These are phyloP conservation scores for Schizopygopsis pylzovi DNA, from an alignment of 2,797 vertebrate species.

Conservation along the genomic window DNA sequence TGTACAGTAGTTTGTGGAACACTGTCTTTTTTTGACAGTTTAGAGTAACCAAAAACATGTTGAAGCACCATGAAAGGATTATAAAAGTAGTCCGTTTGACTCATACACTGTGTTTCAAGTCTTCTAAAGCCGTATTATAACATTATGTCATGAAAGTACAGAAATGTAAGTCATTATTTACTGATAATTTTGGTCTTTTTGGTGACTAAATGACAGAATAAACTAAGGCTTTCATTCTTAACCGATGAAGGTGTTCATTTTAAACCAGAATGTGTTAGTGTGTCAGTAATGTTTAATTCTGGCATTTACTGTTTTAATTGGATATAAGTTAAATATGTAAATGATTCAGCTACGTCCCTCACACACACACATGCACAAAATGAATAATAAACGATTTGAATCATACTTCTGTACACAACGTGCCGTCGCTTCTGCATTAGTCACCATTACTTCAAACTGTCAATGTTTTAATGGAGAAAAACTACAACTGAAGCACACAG, in stretches of 20 bases:
- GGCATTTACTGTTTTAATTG: conserved; percentile 34
- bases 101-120: not conserved
- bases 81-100: not conserved
- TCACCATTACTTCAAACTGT: conserved; percentile 21
- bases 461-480: conserved; percentile 36
- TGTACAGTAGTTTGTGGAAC: not conserved
- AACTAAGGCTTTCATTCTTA: not conserved
- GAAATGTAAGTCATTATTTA: not conserved
- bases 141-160: not conserved
- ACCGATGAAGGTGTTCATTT: not conserved
- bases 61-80: not conserved
- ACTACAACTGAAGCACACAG: conserved; percentile 30
- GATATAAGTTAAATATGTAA: conserved; percentile 45
- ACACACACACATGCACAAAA: conserved; percentile 30
- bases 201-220: not conserved
- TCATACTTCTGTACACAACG: conserved; percentile 1
- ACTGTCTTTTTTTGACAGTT: not conserved
- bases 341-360: conserved; percentile 34
- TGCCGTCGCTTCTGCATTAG: not conserved
- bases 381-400: not conserved
- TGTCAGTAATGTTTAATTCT: not conserved
- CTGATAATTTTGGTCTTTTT: not conserved
- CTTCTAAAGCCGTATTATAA: not conserved
- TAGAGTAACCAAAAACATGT: not conserved
- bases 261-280: not conserved